These are phyloP conservation scores for Epinephelus coioides DNA, from an alignment of 2,797 vertebrate genomes.

Conservation along the genomic window DNA sequence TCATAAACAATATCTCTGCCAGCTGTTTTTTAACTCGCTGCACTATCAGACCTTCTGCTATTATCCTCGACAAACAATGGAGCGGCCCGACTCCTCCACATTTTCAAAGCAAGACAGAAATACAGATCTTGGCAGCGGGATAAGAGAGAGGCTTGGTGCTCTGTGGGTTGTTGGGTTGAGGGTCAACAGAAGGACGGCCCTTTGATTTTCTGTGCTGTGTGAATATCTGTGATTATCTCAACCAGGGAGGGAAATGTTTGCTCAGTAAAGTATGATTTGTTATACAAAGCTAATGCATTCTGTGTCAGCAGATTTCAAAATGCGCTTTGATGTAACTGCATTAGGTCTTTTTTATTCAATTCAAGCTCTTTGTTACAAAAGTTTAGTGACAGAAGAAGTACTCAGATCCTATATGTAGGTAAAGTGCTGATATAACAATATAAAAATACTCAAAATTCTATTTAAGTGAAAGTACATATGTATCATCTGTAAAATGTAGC, in stretches of 20 bases:
- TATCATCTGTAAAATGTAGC: background rate
- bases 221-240: constrained; percentile 19
- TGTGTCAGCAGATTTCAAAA: constrained; percentile 1
- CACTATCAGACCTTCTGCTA: constrained; percentile 34
- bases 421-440: background rate
- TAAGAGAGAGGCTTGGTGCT: constrained; percentile 53
- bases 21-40: constrained; percentile 44
- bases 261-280: constrained; percentile 3
- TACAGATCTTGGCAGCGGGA: constrained; percentile 61
- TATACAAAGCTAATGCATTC: background rate
- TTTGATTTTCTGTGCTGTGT: constrained; percentile 45
- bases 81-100: constrained; percentile 51
- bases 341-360: background rate
- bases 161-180: constrained; percentile 40
- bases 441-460: no score
- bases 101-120: constrained; percentile 64
- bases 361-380: constrained; percentile 8
- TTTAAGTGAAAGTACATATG: background rate
- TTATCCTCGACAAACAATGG: constrained; percentile 69
- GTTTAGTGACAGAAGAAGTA: background rate
- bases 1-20: constrained; percentile 40
- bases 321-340: background rate
- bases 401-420: no score
- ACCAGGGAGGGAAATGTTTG: constrained; percentile 17
- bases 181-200: constrained; percentile 66